Percentiles rank a stretch among this genome's conserved stretches.
phyloP scores from a whole-genome alignment of 2,797 vertebrate genomes.

The Urophycis tenuis region DNA sequence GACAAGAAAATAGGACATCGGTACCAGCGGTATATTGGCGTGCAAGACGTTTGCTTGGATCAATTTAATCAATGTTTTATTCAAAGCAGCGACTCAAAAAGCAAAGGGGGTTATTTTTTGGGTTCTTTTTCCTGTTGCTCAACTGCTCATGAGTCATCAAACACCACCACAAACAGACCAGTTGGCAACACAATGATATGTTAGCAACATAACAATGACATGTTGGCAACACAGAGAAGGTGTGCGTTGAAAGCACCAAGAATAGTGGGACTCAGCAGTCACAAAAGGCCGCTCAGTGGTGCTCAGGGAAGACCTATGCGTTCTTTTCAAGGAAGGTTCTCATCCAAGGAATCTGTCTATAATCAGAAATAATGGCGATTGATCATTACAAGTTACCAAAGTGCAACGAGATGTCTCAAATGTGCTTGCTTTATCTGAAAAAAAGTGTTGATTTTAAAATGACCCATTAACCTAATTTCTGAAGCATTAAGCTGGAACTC shows the following conservation, averaged over 20 bases:
- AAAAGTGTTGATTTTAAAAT: no score
- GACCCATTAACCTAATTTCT: neutral
- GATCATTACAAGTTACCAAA: neutral
- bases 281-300: neutral
- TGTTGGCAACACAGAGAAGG: no score
- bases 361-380: neutral
- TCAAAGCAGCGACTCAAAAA: neutral
- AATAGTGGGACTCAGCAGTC: neutral
- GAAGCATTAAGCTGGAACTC: neutral
- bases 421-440: neutral
- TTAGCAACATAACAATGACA: neutral
- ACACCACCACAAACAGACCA: neutral
- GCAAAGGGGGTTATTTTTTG: neutral
- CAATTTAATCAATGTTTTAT: neutral
- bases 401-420: neutral
- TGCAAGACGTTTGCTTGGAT: neutral
- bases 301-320: no score
- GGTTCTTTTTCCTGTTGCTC: neutral
- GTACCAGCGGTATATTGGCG: neutral
- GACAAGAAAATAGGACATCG: neutral
- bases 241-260: neutral
- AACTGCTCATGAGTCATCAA: neutral
- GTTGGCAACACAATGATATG: neutral
- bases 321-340: no score
- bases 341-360: no score